Base-by-base conservation (phyloP, 2,888 invertebrate genomes). In the Osedax frankpressi region DNA sequence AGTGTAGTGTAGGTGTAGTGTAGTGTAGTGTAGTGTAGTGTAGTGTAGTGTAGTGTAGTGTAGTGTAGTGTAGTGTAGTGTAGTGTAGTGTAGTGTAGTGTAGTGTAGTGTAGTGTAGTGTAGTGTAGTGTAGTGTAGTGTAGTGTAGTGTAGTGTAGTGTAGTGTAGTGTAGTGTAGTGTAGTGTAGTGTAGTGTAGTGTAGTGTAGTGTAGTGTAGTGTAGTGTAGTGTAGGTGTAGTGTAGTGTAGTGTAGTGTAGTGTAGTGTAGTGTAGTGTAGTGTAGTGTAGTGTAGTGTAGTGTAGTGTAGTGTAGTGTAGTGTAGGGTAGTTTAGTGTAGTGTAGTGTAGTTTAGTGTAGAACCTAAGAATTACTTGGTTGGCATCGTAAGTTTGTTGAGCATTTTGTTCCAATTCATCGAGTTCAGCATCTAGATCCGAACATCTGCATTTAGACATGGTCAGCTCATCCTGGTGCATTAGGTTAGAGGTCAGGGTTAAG, bases 21-120 rank as follows among this genome's bases (percentile, higher is more conserved):
- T 73, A 73, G 71, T 72, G 74, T 75, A 63, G 71, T 70, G 59
- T 77, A 74, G 74, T 71, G 75, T 63, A 71, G 72, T 76, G 73
- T 75, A 72, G 76, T 72, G 69, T 63, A 63, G 74, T 76, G 59
- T 75, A 73, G 44, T 30, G 75, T 77, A 68, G 68, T 76, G 75
- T 65, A 72, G 72, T 75, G 72, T 76, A 72, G 72, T 59, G 30
- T 70, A 70, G 30, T 70, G 14, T 29, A 70, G 2, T 70, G 30
- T 70, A 70, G 30, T 70, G 27, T 30, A 70, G 30, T 29, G 27
- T 70, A 70, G 30, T 70, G 30, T 30, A 70, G 2, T 70, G 70
- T 70, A 70, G 30, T 14, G 70, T 70, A 1, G 30, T 70, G 27
- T 59, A 70, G 27, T 29, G 27, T 70, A 30, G 1, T 70, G 30